A percentile compares a stretch with the other conserved stretches of the same genome.
phyloP scores from a whole-genome alignment of 2,797 vertebrate genomes.

The Arnoldichthys spilopterus region DNA sequence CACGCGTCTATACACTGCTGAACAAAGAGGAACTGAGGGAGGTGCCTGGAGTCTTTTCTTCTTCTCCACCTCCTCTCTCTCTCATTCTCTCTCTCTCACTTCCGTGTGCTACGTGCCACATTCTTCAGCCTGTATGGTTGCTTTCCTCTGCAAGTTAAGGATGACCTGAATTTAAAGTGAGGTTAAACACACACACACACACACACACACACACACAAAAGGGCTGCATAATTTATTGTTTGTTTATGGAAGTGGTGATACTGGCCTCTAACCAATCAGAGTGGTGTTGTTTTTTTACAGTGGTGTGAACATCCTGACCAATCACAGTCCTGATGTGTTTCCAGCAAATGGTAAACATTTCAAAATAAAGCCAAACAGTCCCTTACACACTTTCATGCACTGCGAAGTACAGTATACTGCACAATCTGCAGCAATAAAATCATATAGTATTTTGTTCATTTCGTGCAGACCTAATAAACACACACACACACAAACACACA shows the following conservation, averaged over 20 bases:
- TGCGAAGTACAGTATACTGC: no score
- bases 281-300: not conserved
- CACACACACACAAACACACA: not conserved
- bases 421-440: no score
- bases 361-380: no score
- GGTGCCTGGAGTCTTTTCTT: not conserved
- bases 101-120: slow-evolving; percentile 38
- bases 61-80: slow-evolving; percentile 6
- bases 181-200: not conserved
- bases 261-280: not conserved
- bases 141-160: not conserved
- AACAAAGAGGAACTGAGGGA: slow-evolving; percentile 4
- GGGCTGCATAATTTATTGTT: not conserved
- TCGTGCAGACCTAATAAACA: no score
- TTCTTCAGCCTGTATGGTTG: slow-evolving; percentile 34
- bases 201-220: not conserved
- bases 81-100: slow-evolving; percentile 7
- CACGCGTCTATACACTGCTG: not conserved
- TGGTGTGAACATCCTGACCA: not conserved
- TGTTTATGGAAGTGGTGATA: not conserved
- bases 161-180: not conserved
- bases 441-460: no score
- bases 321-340: not conserved
- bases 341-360: no score
- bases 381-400: no score